phyloP scores from a whole-genome alignment of 2,113 vertebrate genomes.

The Megaceryle torquata region DNA sequence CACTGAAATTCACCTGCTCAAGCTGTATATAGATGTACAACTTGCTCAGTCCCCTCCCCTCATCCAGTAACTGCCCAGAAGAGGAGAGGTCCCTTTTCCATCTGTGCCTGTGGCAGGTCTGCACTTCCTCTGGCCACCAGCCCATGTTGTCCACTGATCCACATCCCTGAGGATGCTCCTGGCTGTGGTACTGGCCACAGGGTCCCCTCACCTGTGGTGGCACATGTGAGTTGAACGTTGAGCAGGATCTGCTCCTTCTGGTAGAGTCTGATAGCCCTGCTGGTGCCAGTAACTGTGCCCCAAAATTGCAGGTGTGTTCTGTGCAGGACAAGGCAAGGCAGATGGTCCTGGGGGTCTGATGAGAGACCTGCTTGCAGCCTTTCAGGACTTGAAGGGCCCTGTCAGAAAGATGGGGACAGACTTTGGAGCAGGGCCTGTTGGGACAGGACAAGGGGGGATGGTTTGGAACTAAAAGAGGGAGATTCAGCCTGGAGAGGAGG shows the following conservation, averaged over 20 bases:
- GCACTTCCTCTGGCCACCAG: neutral
- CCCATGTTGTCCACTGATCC: neutral
- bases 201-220: neutral
- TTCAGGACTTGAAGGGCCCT: too few relatives aligned
- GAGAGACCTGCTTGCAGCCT: too few relatives aligned
- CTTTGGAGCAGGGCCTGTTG: too few relatives aligned
- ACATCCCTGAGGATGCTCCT: neutral
- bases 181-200: rapidly evolving
- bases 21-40: neutral
- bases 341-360: neutral
- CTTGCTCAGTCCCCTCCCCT: neutral
- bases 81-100: neutral
- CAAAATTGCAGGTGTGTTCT: neutral
- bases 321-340: neutral
- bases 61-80: neutral
- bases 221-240: rapidly evolving
- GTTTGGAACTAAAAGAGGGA: too few relatives aligned
- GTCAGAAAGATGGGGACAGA: too few relatives aligned
- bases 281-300: rapidly evolving
- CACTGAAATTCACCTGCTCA: neutral
- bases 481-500: too few relatives aligned
- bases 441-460: too few relatives aligned
- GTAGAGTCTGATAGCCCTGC: rapidly evolving
- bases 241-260: neutral
- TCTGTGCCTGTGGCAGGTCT: neutral